Percentiles rank a stretch among this genome's conserved stretches.
Conservation (phyloP, 2,888 invertebrate species). For the Adela reaumurella region DNA sequence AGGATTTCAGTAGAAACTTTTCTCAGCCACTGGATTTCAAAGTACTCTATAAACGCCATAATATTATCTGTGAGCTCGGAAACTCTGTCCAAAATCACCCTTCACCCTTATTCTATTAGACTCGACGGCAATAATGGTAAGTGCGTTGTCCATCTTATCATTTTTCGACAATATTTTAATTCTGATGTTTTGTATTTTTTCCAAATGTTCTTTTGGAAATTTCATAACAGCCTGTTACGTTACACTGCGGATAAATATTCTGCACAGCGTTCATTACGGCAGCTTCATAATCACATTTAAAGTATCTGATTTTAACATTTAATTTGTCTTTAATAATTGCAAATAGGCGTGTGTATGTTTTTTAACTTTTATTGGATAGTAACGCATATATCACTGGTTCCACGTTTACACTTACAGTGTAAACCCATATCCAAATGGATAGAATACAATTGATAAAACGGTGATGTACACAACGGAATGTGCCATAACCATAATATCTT, state of each 20-base stretch:
- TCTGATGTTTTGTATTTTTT: conserved; percentile 2
- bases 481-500: conserved; percentile 4
- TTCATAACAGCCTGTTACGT: conserved; percentile 5
- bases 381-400: conserved; percentile 6
- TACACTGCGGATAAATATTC: conserved; percentile 2
- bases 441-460: conserved; percentile 6
- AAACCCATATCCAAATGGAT: conserved; percentile 6
- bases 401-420: conserved; percentile 5
- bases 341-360: conserved; percentile 5
- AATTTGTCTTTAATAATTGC: conserved; percentile 5
- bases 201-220: conserved; percentile 5
- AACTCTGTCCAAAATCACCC: conserved; percentile 1
- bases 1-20: conserved; percentile 4
- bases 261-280: conserved; percentile 5
- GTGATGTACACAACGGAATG: conserved; percentile 5
- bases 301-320: conserved; percentile 3
- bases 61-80: conserved; percentile 5
- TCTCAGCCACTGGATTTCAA: conserved; percentile 5
- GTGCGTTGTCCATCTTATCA: conserved; percentile 4
- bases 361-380: conserved; percentile 4
- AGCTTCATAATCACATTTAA: conserved; percentile 6
- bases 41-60: conserved; percentile 5
- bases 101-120: conserved; percentile 3
- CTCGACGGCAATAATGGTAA: conserved; percentile 3
- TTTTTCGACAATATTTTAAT: conserved; percentile 3